Evolutionary conservation across 2,797 vertebrate species (phyloP).

Genomic region (Alca torda): DNA sequence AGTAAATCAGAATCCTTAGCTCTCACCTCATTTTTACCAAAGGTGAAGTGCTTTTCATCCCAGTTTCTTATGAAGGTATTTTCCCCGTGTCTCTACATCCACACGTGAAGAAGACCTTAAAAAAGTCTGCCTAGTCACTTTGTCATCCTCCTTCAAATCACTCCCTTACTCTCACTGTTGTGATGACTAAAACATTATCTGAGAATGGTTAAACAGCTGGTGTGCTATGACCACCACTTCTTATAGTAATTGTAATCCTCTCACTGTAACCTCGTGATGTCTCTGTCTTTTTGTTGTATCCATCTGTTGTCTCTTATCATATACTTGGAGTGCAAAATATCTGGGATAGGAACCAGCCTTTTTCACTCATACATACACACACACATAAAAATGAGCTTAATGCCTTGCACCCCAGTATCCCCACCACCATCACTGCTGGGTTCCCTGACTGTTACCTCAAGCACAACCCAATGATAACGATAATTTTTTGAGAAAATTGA

Average conservation of each 20-base stretch:
- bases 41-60: not conserved
- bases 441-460: not conserved
- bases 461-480: not conserved
- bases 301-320: constrained; percentile 14
- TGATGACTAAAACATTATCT: constrained; percentile 8
- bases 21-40: not conserved
- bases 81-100: not conserved
- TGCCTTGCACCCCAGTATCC: not conserved
- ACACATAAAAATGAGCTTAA: not conserved
- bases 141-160: not conserved
- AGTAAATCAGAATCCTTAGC: not conserved
- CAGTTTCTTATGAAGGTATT: not conserved
- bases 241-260: constrained; percentile 50
- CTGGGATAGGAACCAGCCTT: not conserved
- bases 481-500: not conserved
- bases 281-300: constrained; percentile 19
- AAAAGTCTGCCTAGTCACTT: not conserved
- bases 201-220: constrained; percentile 40
- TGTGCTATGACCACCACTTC: constrained; percentile 35
- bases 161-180: not conserved
- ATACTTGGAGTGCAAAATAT: not conserved
- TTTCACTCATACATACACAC: not conserved
- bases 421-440: not conserved
- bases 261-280: not conserved
- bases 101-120: not conserved